Base-by-base conservation (phyloP, 2,113 vertebrate genomes). In the Cheilinus undulatus region DNA sequence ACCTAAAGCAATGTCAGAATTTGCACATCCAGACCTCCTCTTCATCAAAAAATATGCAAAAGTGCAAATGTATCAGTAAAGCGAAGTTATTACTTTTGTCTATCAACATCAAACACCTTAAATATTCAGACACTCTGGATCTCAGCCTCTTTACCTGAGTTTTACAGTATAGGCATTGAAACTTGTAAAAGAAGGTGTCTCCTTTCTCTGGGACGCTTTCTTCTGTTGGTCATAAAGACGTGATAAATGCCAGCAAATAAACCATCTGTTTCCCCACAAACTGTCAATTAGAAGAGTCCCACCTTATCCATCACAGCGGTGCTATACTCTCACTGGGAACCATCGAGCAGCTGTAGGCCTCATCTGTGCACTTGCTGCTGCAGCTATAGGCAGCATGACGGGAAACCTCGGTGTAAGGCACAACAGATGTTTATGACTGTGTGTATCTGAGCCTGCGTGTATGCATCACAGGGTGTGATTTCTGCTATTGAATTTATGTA, bases 381-480 rank as follows among this genome's bases (percentile, higher is more conserved):
- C 42, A 7, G 42, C 71, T 84, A 24, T 58, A 70, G 79, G 67
- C 80, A 83, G 78, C 75, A 76, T 74, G 83, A 61, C 32, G 54
- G 84, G 83, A 84, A 82, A 89, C 86, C 89, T 89, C 70, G 26
- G 19, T 66, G 64, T 71, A 45, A 77, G 40, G 69, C 76, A 82
- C 89, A 88, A 89, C 93, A 94, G 91, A 90, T 94, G 93, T 91
- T 93, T 91, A 93, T 76, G 85, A 58, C 60, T 73, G 58, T 69
- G 66, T 32, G 68, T 38, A 64, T 69, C 50, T 70, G 62, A 17
- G 62, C n/a, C 7, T 54, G 54, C 26, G 57, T 65, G 57, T 30
- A 27, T 43, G 61, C 13, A 13, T 63, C 30, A 24, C 15, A 36
- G 69, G 60, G 64, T 77, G 78, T 82, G 62, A 78, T 80, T 77